Evolutionary conservation across 2,888 invertebrate species (phyloP), one percentile per base, ranked within the genome.

Genomic region (Liodrosophila aerea): DNA sequence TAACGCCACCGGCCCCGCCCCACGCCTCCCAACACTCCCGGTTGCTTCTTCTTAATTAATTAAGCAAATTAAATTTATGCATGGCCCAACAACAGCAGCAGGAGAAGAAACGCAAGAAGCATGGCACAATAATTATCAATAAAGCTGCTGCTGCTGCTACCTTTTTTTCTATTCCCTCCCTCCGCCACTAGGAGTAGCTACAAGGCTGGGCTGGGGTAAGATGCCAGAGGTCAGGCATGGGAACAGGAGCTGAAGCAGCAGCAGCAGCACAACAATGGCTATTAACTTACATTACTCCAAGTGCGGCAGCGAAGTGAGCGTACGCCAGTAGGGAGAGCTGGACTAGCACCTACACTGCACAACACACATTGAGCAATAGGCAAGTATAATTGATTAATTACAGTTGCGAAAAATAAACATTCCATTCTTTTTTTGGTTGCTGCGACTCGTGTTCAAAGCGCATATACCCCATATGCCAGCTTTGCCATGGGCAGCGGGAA

Each of bases 41-140:
- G 15, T 15, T n/a, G 66, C 76, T 85, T 65, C 52, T 73, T 83
- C 78, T 83, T 80, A 80, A 80, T 80, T 80, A 80, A 80, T 85
- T 80, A 80, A 85, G 73, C 84, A 83, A 80, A 80, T 80, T 80
- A 80, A 80, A 80, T 80, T 80, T 80, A 80, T 80, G 80, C 85
- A 80, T 62, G 75, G 52, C 18, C 61, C 72, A 65, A 49, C 64
- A 50, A 41, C 56, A 71, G 29, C 50, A 59, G 11, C 61, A 58
- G 34, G 40, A 64, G 34, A 41, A 65, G 45, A 51, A 78, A 60
- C 16, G 62, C 45, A 59, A 66, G 76, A 59, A 78, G 76, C 80
- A 64, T 43, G 63, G 85, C 81, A 83, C 80, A 85, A 85, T 80
- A 80, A 80, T 85, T 80, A 80, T 85, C 85, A 80, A 85, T 80